These are phyloP conservation scores for Macrosoma leucophasiata DNA, from an alignment of 2,888 invertebrate species.

Conservation along the genomic window DNA sequence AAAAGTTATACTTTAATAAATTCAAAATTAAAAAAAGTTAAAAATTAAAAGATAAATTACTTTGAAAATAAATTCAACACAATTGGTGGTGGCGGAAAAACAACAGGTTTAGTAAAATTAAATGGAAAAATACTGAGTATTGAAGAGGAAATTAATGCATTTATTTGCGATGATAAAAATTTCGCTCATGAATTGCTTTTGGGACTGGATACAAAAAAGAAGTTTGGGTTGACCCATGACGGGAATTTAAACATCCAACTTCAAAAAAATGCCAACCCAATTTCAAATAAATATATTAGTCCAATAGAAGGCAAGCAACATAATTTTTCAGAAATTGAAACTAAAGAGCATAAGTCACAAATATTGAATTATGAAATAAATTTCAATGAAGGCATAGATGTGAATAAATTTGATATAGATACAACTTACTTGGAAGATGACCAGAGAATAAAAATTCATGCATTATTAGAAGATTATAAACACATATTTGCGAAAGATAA, in stretches of 20 bases:
- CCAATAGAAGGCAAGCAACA: conserved; percentile 1
- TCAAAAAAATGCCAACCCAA: conserved; percentile 7
- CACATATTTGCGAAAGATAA: conserved; percentile 10
- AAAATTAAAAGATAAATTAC: conserved; percentile 9
- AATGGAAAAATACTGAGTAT: conserved; percentile 13
- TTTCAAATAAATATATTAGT: conserved; percentile 6
- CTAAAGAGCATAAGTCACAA: conserved; percentile 3
- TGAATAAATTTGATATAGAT: too few species aligned
- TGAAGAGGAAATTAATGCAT: conserved; percentile 19
- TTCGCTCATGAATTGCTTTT: conserved; percentile 14
- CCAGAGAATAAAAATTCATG: conserved; percentile 8
- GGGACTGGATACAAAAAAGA: conserved; percentile 16
- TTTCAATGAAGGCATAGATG: too few species aligned
- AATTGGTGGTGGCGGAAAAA: conserved; percentile 12
- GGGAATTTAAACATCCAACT: conserved; percentile 16
- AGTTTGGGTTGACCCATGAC: conserved; percentile 8
- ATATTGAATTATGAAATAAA: too few species aligned
- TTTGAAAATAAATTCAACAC: conserved; percentile 14
- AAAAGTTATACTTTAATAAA: conserved; percentile 14
- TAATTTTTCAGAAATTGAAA: conserved; percentile 8
- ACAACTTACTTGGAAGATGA: conserved; percentile 6
- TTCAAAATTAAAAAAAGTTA: conserved; percentile 11
- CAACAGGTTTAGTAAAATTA: conserved; percentile 11
- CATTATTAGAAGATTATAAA: conserved; percentile 12
- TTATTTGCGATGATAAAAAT: conserved; percentile 13